phyloP scores from a whole-genome alignment of 2,888 invertebrate species.

The Acronicta leporina region DNA sequence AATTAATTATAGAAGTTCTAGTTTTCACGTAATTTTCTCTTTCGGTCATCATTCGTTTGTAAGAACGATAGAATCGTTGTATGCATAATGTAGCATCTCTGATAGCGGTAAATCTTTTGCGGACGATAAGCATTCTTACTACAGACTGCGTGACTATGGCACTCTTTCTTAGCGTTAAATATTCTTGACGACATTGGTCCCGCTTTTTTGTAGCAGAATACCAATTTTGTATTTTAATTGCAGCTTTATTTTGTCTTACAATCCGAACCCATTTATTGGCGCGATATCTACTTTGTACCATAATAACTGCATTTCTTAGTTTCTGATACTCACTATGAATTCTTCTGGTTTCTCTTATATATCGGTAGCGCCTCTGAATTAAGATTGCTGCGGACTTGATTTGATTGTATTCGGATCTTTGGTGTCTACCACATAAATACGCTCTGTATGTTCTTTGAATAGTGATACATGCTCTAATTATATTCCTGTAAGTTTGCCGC shows the following conservation, averaged over 20 bases:
- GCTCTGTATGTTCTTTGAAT: slow-evolving; percentile 82
- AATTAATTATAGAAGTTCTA: slow-evolving; percentile 59
- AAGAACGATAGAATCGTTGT: slow-evolving; percentile 79
- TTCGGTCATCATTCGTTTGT: slow-evolving; percentile 60
- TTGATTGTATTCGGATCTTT: slow-evolving; percentile 65
- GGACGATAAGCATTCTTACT: slow-evolving; percentile 71
- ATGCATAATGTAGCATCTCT: slow-evolving; percentile 67
- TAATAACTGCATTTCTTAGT: slow-evolving; percentile 63
- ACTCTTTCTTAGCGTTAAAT: slow-evolving; percentile 65
- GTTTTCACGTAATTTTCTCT: slow-evolving; percentile 62
- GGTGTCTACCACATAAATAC: slow-evolving; percentile 61
- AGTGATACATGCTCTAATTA: slow-evolving; percentile 70
- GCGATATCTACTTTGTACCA: slow-evolving; percentile 77
- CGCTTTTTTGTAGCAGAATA: slow-evolving; percentile 70
- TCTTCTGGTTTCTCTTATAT: slow-evolving; percentile 60
- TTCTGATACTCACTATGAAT: slow-evolving; percentile 65
- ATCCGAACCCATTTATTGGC: slow-evolving; percentile 61
- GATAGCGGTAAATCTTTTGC: slow-evolving; percentile 63
- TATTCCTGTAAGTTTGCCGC: slow-evolving; percentile 69
- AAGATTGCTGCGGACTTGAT: slow-evolving; percentile 68
- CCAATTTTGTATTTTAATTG: slow-evolving; percentile 77
- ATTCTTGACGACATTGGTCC: slow-evolving; percentile 65
- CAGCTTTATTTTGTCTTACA: slow-evolving; percentile 62
- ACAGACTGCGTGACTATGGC: slow-evolving; percentile 73
- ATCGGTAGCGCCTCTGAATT: slow-evolving; percentile 81